Conservation (phyloP, 1,140 invertebrate genomes). For the Idris sp. region DNA sequence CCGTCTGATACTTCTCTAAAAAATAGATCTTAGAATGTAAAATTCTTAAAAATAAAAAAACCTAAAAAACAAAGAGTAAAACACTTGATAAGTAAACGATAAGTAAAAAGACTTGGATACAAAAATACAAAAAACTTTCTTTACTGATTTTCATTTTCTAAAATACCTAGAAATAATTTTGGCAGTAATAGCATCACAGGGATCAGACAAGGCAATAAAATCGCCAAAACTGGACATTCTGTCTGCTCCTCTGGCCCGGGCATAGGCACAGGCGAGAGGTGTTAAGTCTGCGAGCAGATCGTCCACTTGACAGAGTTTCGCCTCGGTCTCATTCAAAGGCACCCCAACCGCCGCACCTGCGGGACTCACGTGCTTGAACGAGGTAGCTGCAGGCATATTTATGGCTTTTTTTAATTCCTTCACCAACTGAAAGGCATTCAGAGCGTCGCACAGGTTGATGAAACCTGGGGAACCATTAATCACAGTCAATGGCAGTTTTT, state of each 20-base stretch:
- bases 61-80: no score
- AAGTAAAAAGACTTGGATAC: no score
- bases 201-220: conserved; percentile 95
- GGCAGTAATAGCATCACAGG: conserved; percentile 92
- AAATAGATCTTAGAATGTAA: no score
- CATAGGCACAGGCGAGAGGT: conserved; percentile 96
- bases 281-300: conserved; percentile 88
- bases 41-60: no score
- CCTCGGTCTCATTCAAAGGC: conserved; percentile 85
- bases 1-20: conserved; percentile 95
- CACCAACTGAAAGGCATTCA: conserved; percentile 98
- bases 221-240: conserved; percentile 99
- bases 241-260: conserved; percentile 96
- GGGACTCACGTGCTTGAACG: conserved; percentile 98
- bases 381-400: conserved; percentile 93
- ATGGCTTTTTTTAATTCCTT: conserved; percentile 90
- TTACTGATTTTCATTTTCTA: no score
- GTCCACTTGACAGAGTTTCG: conserved; percentile 95
- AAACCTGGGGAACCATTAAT: conserved; percentile 97
- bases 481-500: conserved; percentile 91
- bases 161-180: conserved; percentile 83
- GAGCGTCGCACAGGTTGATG: conserved; percentile 97
- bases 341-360: conserved; percentile 95
- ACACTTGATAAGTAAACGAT: no score
- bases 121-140: no score